Evolutionary conservation across 2,888 invertebrate species (phyloP).

Genomic region (Cryptocephalus primarius): DNA sequence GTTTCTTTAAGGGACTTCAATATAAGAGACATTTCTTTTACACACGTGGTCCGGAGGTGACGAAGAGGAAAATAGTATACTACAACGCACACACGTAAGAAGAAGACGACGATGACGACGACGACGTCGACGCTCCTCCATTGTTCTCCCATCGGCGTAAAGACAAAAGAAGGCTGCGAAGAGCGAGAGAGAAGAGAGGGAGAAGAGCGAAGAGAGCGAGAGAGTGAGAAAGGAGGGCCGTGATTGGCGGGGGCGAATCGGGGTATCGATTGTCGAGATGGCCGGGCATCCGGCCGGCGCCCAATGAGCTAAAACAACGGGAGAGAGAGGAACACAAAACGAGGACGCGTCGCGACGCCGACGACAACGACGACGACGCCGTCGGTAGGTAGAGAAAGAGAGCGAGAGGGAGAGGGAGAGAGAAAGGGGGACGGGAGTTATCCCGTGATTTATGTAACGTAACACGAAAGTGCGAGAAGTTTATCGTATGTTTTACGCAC

Average conservation of each 20-base stretch:
- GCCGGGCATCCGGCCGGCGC: conserved; percentile 28
- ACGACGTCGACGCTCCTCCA: conserved; percentile 26
- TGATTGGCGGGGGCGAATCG: conserved; percentile 25
- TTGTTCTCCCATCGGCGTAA: conserved; percentile 28
- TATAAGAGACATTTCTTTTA: no score
- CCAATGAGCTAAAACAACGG: conserved; percentile 40
- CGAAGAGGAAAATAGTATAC: no score
- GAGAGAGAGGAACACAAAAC: conserved; percentile 8
- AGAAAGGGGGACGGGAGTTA: no score
- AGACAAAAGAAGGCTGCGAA: conserved; percentile 35
- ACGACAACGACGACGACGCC: conserved; percentile 8
- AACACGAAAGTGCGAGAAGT: no score
- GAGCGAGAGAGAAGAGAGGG: conserved; percentile 11
- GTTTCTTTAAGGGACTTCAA: no score
- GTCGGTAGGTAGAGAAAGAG: background rate
- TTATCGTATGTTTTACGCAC: no score
- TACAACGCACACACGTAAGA: conserved; percentile 20
- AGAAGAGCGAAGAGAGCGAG: background rate
- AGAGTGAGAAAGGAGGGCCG: background rate
- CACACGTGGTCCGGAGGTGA: no score
- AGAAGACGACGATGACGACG: conserved; percentile 8
- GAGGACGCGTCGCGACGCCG: conserved; percentile 30
- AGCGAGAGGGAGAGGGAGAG: no score
- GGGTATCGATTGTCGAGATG: conserved; percentile 35
- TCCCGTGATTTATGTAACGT: no score